Conservation (phyloP, 2,888 invertebrate genomes). For the Drosophila formosana region DNA sequence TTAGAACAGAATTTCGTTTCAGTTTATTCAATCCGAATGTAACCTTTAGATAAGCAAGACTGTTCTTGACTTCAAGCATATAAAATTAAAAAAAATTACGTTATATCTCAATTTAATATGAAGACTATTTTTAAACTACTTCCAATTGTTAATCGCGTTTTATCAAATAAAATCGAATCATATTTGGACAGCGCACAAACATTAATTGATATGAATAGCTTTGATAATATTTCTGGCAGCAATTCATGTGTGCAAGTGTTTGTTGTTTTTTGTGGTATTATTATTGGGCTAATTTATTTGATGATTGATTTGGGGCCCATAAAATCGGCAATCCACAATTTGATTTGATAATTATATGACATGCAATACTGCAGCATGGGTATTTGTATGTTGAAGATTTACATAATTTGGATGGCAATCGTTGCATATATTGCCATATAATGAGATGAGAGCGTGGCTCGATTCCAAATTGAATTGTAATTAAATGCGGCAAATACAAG, state of each 20-base stretch:
- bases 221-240: not conserved
- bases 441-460: slow-evolving; percentile 7
- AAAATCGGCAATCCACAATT: not conserved
- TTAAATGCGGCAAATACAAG: slow-evolving; percentile 20
- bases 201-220: not conserved
- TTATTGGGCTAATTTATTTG: not conserved
- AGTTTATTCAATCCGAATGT: not conserved
- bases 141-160: not conserved
- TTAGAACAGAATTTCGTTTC: not conserved
- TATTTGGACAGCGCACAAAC: not conserved
- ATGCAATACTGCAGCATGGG: not conserved
- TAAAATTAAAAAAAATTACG: not conserved
- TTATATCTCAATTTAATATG: not conserved
- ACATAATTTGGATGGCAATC: slow-evolving; percentile 12
- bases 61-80: not conserved
- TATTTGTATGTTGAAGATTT: not conserved
- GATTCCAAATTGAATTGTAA: slow-evolving; percentile 30
- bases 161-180: not conserved
- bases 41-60: not conserved
- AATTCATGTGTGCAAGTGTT: no score
- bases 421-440: not conserved
- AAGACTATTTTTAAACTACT: not conserved
- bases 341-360: not conserved
- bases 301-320: not conserved
- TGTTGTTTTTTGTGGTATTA: not conserved